Evolutionary conservation across 92 coral and sea anemone genomes (phyloP), one percentile per base, ranked within the genome.

Genomic region (Porites evermanni): DNA sequence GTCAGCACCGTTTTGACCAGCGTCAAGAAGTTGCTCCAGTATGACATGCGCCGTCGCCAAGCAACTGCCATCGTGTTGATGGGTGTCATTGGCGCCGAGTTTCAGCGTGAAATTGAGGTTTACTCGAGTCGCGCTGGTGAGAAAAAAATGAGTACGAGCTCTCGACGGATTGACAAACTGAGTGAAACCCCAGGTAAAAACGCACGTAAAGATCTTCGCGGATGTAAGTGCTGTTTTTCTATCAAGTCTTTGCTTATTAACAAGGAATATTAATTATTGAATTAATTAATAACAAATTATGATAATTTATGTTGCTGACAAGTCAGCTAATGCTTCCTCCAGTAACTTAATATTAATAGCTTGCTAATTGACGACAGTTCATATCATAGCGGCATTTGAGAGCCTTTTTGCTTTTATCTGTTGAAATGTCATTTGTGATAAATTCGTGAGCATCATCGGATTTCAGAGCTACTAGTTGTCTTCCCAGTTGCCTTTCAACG

Each of bases 81-180:
- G 94, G 99, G 98, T 32, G 99, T 97, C 69, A 97, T 97, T 75
- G 99, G 99, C 4, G 95, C 99, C 18, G 99, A 97, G 85, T 97
- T 97, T 64, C 99, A 97, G 81, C 91, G 95, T 63, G 99, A 97
- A 81, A 87, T 95, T 14, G 98, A 92, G 66, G 80, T 96, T 65
- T 93, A 91, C 59, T 90, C 94, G 72, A 89, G 87, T 66, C 91
- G 87, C 21, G 73, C 51, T 29, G 80, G 87, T 64, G 80, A 83
- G 63, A 83, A 74, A 74, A 73, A 63, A 61, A 77, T 72, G 73
- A 83, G 79, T 38, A 83, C 87, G 21, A 83, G 79, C 13, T 61
- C 87, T 0, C 80, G 87, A 2, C 85, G 89, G 26, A 11, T 86
- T 53, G 89, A 79, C 6, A 86, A 86, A 61, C 63, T 71, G 61